Base-by-base conservation (phyloP, 2,113 vertebrate species). In the Ameiurus melas region DNA sequence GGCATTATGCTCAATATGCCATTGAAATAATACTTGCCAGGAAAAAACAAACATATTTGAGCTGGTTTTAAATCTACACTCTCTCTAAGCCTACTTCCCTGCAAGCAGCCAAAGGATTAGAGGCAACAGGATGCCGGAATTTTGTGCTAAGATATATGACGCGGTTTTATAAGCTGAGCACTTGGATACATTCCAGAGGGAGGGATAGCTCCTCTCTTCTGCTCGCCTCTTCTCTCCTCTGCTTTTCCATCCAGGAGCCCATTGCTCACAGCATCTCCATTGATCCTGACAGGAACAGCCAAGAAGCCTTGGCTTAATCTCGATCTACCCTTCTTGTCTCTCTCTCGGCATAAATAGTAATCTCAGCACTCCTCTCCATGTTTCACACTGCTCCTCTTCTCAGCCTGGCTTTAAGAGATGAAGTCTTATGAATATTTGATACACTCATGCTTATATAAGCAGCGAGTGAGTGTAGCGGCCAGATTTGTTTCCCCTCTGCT, bases 361-460 rank as follows among this genome's bases (percentile, higher is more conserved):
- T 86, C 79, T 39, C 78, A 39, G 77, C 55, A n/a, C n/a, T 83
- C 57, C 33, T 10, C 33, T 83, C 33, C 80, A 16, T 82, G 80
- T 39, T 82, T 60, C 80, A 36, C 53, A 86, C 71, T 51, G 53
- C 75, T 73, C 36, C 30, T 73, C n/a, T 73, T 90, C 86, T 53
- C 64, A 64, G 55, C 79, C 20, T 57, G 51, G 39, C 55, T n/a
- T 82, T 71, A 30, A n/a, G 36, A 81, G 79, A 58, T 75, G 64
- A 71, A 62, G 25, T 51, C 84, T 84, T 86, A 88, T 89, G 58
- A 86, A 88, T 88, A 88, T 89, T 53, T 58, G 77, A 90, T 85
- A 71, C 83, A 85, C 58, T 84, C 30, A 77, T 33, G 77, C 75
- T 91, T 88, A 89, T 90, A 86, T 89, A 90, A 90, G 83, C 71